Percentiles rank a stretch among this genome's conserved stretches.
Evolutionary conservation across 2,113 vertebrate genomes (phyloP).

Genomic region (Micronycteris hirsuta): DNA sequence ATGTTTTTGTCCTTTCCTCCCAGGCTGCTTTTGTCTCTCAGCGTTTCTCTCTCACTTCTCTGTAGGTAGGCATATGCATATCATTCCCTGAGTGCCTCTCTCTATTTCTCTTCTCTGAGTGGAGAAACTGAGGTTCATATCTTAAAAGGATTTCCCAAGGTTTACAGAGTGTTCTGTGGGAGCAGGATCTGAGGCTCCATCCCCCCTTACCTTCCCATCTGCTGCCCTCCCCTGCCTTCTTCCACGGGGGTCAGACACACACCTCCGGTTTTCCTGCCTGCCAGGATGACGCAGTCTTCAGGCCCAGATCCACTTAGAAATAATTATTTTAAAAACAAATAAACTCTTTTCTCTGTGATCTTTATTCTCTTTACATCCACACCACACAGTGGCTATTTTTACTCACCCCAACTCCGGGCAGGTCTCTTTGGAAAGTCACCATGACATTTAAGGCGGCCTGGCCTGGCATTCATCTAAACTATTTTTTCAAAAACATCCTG

Average conservation of each 20-base stretch:
- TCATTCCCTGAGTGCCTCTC: background rate
- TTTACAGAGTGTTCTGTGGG: background rate
- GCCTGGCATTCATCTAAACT: conserved; percentile 75
- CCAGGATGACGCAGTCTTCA: conserved; percentile 45
- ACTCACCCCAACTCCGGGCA: conserved; percentile 64
- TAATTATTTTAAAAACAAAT: conserved; percentile 76
- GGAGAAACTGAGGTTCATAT: conserved; percentile 25
- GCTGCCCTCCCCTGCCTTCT: conserved; percentile 25
- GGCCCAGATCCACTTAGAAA: conserved; percentile 67
- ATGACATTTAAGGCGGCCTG: conserved; percentile 67
- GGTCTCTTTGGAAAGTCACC: conserved; percentile 73
- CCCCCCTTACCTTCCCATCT: conserved; percentile 18
- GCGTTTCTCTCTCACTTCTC: background rate
- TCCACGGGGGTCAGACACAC: conserved; percentile 14
- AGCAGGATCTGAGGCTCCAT: background rate
- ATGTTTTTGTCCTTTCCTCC: background rate
- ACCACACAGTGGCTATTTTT: conserved; percentile 66
- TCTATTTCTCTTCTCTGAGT: background rate
- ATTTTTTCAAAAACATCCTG: conserved; percentile 74
- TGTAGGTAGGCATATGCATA: background rate
- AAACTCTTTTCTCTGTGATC: conserved; percentile 65
- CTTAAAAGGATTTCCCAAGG: background rate
- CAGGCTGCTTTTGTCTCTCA: background rate
- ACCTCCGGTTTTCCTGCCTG: conserved; percentile 45
- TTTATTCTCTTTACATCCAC: conserved; percentile 61